phyloP scores from a whole-genome alignment of 2,113 vertebrate species.

The Ochotona princeps region DNA sequence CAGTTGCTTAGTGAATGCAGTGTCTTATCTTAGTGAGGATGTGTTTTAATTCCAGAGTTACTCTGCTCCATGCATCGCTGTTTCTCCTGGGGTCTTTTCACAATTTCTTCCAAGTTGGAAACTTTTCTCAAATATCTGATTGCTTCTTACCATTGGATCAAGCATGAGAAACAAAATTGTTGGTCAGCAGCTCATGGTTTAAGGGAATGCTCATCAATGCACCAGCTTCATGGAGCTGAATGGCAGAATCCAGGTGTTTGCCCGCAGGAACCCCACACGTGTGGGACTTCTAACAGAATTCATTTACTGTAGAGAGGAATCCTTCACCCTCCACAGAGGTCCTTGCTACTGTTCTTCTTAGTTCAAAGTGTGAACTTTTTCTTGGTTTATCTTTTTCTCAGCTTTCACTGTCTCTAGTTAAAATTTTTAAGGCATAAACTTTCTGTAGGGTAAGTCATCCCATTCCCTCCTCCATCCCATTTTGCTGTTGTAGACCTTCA shows the following conservation, averaged over 20 bases:
- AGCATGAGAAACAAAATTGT: not conserved
- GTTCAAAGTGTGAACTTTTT: not conserved
- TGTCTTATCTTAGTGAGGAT: not conserved
- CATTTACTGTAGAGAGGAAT: not conserved
- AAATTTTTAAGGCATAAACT: not conserved
- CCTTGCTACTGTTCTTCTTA: not conserved
- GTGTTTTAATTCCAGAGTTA: not conserved
- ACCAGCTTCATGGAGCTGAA: not conserved
- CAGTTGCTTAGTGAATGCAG: not conserved
- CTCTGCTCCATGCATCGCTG: not conserved
- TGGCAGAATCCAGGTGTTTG: not conserved
- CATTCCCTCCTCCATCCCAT: not conserved
- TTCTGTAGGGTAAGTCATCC: not conserved
- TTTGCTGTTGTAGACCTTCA: not conserved
- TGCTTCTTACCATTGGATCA: not conserved
- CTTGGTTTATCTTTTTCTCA: not conserved
- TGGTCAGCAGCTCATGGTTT: not conserved
- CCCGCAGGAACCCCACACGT: fast-evolving
- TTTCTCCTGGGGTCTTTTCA: not conserved
- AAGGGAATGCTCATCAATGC: not conserved
- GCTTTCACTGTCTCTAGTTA: not conserved
- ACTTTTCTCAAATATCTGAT: not conserved
- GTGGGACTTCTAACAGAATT: not conserved
- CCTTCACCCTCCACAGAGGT: not conserved
- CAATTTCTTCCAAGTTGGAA: constrained; percentile 18